These are phyloP conservation scores for Hyaena hyaena DNA, from an alignment of 2,113 vertebrate genomes.

Conservation along the genomic window DNA sequence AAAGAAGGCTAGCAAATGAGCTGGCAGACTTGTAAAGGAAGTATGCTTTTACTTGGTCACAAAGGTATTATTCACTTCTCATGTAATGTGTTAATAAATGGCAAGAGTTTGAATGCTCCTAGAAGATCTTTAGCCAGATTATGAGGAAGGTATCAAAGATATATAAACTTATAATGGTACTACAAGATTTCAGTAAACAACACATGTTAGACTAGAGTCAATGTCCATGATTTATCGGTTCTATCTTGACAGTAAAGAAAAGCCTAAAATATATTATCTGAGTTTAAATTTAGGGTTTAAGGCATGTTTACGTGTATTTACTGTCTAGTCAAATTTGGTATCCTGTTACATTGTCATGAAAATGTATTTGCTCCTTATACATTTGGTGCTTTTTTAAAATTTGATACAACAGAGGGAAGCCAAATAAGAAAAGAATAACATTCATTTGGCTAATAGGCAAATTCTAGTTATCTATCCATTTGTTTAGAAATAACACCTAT, in stretches of 20 bases:
- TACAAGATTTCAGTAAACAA: neutral
- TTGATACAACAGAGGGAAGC: slow-evolving; percentile 25
- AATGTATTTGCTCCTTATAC: slow-evolving; percentile 1
- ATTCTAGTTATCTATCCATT: neutral
- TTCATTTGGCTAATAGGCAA: slow-evolving; percentile 16
- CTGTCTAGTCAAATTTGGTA: slow-evolving; percentile 23
- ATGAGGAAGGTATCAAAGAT: neutral
- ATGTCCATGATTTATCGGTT: neutral
- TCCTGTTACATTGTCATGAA: neutral
- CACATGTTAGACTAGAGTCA: neutral
- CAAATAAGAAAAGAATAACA: slow-evolving; percentile 44
- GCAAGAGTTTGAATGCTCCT: neutral
- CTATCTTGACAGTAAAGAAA: neutral
- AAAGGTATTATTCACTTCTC: neutral
- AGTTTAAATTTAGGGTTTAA: neutral
- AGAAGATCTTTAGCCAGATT: neutral
- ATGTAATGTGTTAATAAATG: neutral
- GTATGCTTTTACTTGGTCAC: neutral
- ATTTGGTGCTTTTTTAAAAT: neutral
- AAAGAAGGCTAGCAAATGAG: neutral
- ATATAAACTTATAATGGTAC: neutral
- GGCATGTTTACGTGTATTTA: neutral
- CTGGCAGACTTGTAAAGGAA: neutral
- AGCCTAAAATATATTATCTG: neutral
- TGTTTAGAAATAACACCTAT: slow-evolving; percentile 40